Conservation (phyloP, 2,113 vertebrate species). For the Rhinoderma darwinii region DNA sequence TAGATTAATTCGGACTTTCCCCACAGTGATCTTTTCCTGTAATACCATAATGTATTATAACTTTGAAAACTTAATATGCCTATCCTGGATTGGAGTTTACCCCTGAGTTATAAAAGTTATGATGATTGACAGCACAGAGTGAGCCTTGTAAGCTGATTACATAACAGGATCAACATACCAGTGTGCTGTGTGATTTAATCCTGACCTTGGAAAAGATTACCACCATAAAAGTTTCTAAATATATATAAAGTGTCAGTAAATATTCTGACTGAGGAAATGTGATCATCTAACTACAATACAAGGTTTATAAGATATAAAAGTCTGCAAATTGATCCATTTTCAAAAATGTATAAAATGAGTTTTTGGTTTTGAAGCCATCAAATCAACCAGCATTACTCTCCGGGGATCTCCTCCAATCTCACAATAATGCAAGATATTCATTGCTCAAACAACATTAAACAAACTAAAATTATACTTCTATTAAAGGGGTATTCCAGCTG, state of each 20-base stretch:
- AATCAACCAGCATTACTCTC: too few species aligned
- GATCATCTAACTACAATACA: neutral
- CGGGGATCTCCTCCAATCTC: too few species aligned
- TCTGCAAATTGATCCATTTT: neutral
- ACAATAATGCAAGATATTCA: too few species aligned
- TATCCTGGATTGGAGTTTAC: slow-evolving; percentile 13
- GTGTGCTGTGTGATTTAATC: slow-evolving; percentile 49
- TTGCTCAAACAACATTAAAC: too few species aligned
- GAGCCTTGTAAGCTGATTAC: slow-evolving; percentile 45
- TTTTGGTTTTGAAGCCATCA: too few species aligned
- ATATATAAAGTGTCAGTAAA: neutral
- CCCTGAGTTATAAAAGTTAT: slow-evolving; percentile 47
- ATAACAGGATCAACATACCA: slow-evolving; percentile 53
- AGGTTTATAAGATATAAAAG: neutral
- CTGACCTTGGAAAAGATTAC: slow-evolving; percentile 52
- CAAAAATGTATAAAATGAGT: too few species aligned
- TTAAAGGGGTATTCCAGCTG: too few species aligned
- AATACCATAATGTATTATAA: neutral
- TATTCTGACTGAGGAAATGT: neutral
- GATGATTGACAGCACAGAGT: slow-evolving; percentile 51
- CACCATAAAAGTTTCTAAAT: slow-evolving; percentile 20
- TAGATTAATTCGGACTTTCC: neutral
- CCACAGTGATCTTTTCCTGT: neutral
- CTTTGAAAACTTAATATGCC: slow-evolving; percentile 5
- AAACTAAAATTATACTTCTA: too few species aligned